Percentiles rank a stretch among this genome's conserved stretches.
Evolutionary conservation across 2,113 vertebrate genomes (phyloP).

Genomic region (Carollia perspicillata): DNA sequence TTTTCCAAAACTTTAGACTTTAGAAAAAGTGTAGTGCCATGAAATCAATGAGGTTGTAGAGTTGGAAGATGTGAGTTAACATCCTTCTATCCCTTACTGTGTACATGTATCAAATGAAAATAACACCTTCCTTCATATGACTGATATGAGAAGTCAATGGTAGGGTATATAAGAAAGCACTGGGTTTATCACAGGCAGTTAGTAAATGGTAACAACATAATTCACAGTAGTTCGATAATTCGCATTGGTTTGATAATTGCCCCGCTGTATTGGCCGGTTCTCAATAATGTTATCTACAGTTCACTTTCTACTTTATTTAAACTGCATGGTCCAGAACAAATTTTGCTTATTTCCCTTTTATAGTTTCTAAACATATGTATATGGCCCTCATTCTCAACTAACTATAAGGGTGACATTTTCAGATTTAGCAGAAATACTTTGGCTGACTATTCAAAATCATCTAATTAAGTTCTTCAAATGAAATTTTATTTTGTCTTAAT

Average conservation of each 20-base stretch:
- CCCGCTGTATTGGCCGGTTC: not conserved
- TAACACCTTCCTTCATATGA: not conserved
- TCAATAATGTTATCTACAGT: slow-evolving; percentile 25
- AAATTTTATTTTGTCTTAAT: slow-evolving; percentile 49
- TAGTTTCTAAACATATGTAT: slow-evolving; percentile 45
- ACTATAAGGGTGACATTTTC: slow-evolving; percentile 61
- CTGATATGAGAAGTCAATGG: not conserved
- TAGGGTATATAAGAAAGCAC: not conserved
- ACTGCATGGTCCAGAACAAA: slow-evolving; percentile 40
- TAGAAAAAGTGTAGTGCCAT: not conserved
- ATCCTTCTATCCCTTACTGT: not conserved
- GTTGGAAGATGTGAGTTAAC: not conserved
- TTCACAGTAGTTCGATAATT: not conserved
- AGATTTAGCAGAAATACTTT: slow-evolving; percentile 63
- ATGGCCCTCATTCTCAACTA: slow-evolving; percentile 63
- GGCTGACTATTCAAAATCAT: slow-evolving; percentile 51
- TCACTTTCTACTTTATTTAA: slow-evolving; percentile 39
- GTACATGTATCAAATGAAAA: not conserved
- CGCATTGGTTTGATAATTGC: not conserved
- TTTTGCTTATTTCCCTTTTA: not conserved
- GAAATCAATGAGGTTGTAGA: not conserved
- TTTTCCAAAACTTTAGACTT: not conserved
- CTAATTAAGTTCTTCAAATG: slow-evolving; percentile 55
- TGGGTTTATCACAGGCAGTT: not conserved
- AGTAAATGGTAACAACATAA: not conserved